Percentiles rank a stretch among this genome's conserved stretches.
Evolutionary conservation across 2,797 vertebrate genomes (phyloP).

Genomic region (Acropternis orthonyx): DNA sequence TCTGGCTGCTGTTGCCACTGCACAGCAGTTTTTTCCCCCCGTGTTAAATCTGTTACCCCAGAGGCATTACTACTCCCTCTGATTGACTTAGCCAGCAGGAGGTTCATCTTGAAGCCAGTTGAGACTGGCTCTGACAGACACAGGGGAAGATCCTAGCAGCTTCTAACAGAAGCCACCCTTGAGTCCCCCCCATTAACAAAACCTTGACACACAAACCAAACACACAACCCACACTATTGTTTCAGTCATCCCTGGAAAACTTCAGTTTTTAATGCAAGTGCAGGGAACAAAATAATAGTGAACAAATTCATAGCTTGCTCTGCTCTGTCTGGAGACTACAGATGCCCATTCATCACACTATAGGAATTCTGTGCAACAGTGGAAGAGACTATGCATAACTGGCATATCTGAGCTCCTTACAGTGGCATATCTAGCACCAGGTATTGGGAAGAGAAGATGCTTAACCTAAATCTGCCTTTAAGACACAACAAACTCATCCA

Average conservation of each 20-base stretch:
- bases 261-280: neutral
- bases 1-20: neutral
- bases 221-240: neutral
- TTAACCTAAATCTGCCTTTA: neutral
- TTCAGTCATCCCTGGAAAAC: neutral
- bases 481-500: neutral
- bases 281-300: neutral
- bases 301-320: neutral
- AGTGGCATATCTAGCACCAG: neutral
- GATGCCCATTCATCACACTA: neutral
- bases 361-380: neutral
- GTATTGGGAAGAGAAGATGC: neutral
- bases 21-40: neutral
- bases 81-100: neutral
- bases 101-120: neutral
- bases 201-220: neutral
- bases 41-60: neutral
- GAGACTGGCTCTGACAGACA: neutral
- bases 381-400: neutral
- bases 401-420: neutral
- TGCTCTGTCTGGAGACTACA: neutral
- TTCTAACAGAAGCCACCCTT: neutral
- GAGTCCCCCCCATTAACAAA: accelerated
- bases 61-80: neutral
- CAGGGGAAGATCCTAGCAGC: neutral